Conservation (phyloP, 2,797 vertebrate species). For the Calcarius lapponicus region DNA sequence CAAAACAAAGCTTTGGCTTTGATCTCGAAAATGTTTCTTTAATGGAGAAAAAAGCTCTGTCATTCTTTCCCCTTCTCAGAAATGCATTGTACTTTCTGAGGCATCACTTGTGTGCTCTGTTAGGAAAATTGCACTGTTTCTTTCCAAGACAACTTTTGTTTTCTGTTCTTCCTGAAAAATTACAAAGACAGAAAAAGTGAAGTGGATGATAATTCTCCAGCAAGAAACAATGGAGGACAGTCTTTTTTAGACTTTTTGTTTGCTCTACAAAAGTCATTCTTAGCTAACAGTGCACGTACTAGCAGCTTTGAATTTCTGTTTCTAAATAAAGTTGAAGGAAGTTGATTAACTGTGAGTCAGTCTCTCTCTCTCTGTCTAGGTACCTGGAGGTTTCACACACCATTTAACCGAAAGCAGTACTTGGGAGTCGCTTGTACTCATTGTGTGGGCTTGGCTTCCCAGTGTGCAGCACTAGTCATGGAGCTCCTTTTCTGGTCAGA, state of each 20-base stretch:
- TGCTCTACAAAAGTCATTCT: neutral
- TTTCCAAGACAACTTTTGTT: neutral
- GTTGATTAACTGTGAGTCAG: slow-evolving; percentile 12
- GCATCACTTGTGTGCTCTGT: neutral
- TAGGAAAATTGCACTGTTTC: neutral
- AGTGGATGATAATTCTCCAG: neutral
- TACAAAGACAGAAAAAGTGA: neutral
- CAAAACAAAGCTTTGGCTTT: neutral
- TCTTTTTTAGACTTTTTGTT: neutral
- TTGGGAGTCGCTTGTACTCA: neutral
- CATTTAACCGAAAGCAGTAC: neutral
- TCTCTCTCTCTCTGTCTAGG: neutral
- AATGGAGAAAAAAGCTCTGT: neutral
- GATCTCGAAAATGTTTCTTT: neutral
- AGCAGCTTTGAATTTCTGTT: slow-evolving; percentile 21
- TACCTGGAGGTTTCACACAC: neutral
- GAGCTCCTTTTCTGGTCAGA: neutral
- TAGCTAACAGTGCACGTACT: neutral
- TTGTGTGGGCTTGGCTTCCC: neutral
- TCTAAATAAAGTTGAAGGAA: neutral
- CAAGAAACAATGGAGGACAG: neutral
- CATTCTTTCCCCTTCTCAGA: neutral
- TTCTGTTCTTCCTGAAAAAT: neutral
- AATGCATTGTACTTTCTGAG: neutral
- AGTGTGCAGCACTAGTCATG: neutral